phyloP scores from a whole-genome alignment of 2,888 invertebrate species.

The Catocala sponsa region DNA sequence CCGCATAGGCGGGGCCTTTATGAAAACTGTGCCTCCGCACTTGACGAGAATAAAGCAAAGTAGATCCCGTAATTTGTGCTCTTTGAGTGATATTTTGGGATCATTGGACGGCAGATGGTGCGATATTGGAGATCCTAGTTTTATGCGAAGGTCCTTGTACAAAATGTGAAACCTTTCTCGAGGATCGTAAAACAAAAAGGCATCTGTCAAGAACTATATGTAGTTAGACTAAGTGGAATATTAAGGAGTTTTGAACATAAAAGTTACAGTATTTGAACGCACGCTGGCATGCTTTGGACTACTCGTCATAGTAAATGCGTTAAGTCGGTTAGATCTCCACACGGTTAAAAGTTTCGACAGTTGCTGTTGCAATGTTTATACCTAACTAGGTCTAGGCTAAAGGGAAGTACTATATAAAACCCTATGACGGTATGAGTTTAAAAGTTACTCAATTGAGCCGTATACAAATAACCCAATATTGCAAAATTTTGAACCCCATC shows the following conservation, averaged over 20 bases:
- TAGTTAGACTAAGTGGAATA: slow-evolving; percentile 41
- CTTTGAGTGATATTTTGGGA: slow-evolving; percentile 78
- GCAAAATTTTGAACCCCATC: too few species aligned
- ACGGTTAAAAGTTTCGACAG: too few species aligned
- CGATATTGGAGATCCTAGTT: slow-evolving; percentile 80
- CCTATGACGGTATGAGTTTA: too few species aligned
- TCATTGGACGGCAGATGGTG: slow-evolving; percentile 80
- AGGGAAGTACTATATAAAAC: too few species aligned
- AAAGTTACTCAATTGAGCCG: too few species aligned
- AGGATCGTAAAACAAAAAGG: slow-evolving; percentile 76
- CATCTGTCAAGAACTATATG: slow-evolving; percentile 69
- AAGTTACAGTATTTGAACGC: too few species aligned
- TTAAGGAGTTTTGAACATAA: slow-evolving; percentile 4
- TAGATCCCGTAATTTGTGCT: slow-evolving; percentile 77
- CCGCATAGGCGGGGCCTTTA: slow-evolving; percentile 61
- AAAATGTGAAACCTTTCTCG: slow-evolving; percentile 65
- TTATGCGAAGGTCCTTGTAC: slow-evolving; percentile 72
- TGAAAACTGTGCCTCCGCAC: slow-evolving; percentile 70
- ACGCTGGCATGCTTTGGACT: too few species aligned
- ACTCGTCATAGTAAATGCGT: too few species aligned
- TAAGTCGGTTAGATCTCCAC: too few species aligned
- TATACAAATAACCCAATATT: too few species aligned
- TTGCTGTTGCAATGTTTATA: too few species aligned
- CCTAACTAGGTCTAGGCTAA: too few species aligned
- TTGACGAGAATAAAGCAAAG: slow-evolving; percentile 65